phyloP scores from a whole-genome alignment of 2,113 vertebrate species.

The Thamnaconus septentrionalis region DNA sequence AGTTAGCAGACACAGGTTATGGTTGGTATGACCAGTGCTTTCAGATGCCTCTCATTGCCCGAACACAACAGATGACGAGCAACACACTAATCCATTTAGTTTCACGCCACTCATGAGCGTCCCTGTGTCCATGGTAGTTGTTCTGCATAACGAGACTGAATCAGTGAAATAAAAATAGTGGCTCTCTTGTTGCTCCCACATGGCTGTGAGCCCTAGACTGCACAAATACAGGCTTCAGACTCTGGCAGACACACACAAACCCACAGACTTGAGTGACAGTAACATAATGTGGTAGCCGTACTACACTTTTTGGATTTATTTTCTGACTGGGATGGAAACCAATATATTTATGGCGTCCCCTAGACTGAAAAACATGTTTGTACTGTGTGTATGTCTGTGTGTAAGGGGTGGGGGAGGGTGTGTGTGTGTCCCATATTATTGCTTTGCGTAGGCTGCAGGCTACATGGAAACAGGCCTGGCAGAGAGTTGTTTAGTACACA shows the following conservation, averaged over 20 bases:
- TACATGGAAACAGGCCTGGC: constrained; percentile 18
- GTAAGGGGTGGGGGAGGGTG: neutral
- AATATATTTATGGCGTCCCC: constrained; percentile 29
- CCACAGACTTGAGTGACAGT: constrained; percentile 34
- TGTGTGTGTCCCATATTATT: constrained; percentile 33
- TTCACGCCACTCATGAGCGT: constrained; percentile 19
- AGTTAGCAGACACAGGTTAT: neutral
- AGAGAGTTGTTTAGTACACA: constrained; percentile 45
- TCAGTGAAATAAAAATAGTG: constrained; percentile 61
- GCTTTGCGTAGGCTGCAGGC: constrained; percentile 37
- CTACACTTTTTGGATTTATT: constrained; percentile 24
- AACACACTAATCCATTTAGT: constrained; percentile 35
- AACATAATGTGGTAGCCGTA: constrained; percentile 25
- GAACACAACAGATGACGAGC: constrained; percentile 6
- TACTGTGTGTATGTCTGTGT: neutral
- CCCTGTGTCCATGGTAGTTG: constrained; percentile 14
- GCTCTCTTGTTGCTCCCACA: constrained; percentile 30
- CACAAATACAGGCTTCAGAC: constrained; percentile 28
- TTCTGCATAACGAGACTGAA: constrained; percentile 33
- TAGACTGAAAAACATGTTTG: constrained; percentile 27
- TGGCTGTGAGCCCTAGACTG: constrained; percentile 24
- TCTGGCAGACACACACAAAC: constrained; percentile 24
- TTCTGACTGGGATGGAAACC: constrained; percentile 37
- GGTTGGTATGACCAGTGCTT: neutral
- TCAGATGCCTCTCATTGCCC: constrained; percentile 3